Evolutionary conservation across 1,140 invertebrate genomes (phyloP), one percentile per base, ranked within the genome.

Genomic region (Leptopilina boulardi): DNA sequence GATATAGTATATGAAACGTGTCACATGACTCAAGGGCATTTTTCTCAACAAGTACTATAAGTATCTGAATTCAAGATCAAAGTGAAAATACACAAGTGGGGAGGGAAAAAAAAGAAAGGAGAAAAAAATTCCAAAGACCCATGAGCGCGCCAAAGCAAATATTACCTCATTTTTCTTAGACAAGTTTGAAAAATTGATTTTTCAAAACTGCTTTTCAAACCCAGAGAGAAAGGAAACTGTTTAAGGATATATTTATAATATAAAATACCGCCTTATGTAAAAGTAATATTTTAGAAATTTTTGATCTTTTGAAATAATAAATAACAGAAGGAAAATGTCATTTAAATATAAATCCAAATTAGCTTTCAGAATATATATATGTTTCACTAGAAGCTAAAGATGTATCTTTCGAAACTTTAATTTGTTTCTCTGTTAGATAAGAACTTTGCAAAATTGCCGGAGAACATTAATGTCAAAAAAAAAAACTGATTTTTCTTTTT

Each of bases 21-120:
- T 66, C 59, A n/a, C n/a, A 66, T 66, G 59, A 66, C 59, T 30
- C 59, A 66, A 23, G 59, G 59, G 59, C 59, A 66, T 66, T 66
- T 66, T 66, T n/a, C 59, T 23, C 26, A 30, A 66, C 59, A n/a
- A 30, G 23, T 66, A n/a, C 59, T 66, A 38, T 38, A 30, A 34
- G 26, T n/a, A 66, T 66, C 59, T 66, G 59, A 66, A 66, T 66
- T 15, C 21, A 66, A 30, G 59, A 66, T 66, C 59, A 66, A 66
- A 66, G 59, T n/a, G 8, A 30, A 66, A 30, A 6, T 38, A 9
- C 34, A 13, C 23, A n/a, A 0, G n/a, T 2, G 11, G 10, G 3
- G n/a, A n/a, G n/a, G n/a, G n/a, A n/a, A n/a, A n/a, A n/a, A n/a
- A n/a, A n/a, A n/a, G n/a, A n/a, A n/a, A n/a, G n/a, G n/a, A n/a